Evolutionary conservation across 2,797 vertebrate species (phyloP).

Genomic region (Diplodus puntazzo): DNA sequence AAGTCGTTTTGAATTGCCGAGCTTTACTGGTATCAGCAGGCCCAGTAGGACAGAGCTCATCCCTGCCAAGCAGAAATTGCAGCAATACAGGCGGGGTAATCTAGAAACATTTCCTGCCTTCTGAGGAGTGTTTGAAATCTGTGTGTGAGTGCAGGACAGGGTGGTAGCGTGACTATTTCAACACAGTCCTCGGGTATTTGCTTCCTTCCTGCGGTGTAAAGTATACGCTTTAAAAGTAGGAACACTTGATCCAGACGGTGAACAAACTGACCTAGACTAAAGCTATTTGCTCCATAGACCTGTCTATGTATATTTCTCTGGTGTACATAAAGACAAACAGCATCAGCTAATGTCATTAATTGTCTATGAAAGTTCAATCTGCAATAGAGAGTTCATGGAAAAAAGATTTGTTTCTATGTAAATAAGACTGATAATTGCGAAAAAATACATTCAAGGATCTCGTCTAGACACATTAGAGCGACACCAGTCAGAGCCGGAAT

Average conservation of each 20-base stretch:
- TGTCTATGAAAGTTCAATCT: constrained; percentile 18
- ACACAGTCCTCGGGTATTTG: constrained; percentile 22
- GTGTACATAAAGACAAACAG: constrained; percentile 5
- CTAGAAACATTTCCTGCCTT: constrained; percentile 20
- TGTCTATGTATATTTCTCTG: background rate
- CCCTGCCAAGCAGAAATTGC: constrained; percentile 38
- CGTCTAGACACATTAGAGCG: constrained; percentile 33
- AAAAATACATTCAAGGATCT: constrained; percentile 22
- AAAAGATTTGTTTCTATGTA: constrained; percentile 11
- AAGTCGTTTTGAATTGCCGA: constrained; percentile 21
- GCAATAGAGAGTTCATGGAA: constrained; percentile 21
- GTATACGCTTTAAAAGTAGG: constrained; percentile 31
- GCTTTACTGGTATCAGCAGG: constrained; percentile 20
- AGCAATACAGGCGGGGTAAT: constrained; percentile 46
- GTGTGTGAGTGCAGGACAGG: background rate
- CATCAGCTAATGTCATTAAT: background rate
- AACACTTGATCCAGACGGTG: constrained; percentile 14
- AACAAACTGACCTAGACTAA: constrained; percentile 8
- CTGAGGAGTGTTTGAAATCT: constrained; percentile 38
- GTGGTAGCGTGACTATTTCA: constrained; percentile 18
- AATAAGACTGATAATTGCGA: constrained; percentile 6
- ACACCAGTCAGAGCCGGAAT: constrained; percentile 14
- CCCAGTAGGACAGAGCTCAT: constrained; percentile 35
- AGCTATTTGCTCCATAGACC: constrained; percentile 1
- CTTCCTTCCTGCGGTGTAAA: constrained; percentile 38